Base-by-base conservation (phyloP, 2,888 invertebrate species). In the Diaprepes abbreviatus region DNA sequence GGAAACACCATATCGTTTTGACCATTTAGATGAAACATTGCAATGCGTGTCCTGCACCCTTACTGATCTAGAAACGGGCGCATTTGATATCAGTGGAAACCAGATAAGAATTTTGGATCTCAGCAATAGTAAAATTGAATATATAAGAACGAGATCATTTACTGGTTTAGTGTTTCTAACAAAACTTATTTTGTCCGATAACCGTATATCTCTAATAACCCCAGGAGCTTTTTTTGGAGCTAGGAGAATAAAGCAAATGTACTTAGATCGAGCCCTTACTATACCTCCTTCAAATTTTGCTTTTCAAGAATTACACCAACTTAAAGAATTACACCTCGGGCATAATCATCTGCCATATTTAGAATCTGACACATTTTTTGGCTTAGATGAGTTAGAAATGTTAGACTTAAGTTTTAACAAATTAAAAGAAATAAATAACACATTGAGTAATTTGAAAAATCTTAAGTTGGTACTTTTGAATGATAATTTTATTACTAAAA, bases 21-120 rank as follows among this genome's bases (percentile, higher is more conserved):
- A 83, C 70, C 81, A 82, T 59, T 74, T 83, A 40, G 83, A 83
- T 73, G 83, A 83, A 75, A 83, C 83, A 1, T 72, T 83, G 1
- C 71, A 77, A 24, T 83, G 83, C 66, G 12, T 78, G 0, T 79
- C 79, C 35, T 83, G 83, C 70, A 76, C 71, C 12, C 72, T 83
- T 48, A 74, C 74, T 7, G 66, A 69, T 0, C 62, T 83, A 7
- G 79, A 77, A 12, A 40, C 74, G n/a, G 80, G 80, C 40, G 79
- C 79, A 2, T 83, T 83, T 62, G 83, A 83, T 68, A 79, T 83
- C 21, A 77, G 79, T 10, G 83, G 82, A 9, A 83, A 83, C 64
- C 79, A 80, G 64, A 83, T 84, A 19, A 76, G 78, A 71, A 78
- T 73, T 43, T 69, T 84, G 3, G 79, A 80, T 57, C 60, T 84